Evolutionary conservation across 1,140 invertebrate species (phyloP), one percentile per base, ranked within the genome.

Genomic region (Solenopsis invicta): DNA sequence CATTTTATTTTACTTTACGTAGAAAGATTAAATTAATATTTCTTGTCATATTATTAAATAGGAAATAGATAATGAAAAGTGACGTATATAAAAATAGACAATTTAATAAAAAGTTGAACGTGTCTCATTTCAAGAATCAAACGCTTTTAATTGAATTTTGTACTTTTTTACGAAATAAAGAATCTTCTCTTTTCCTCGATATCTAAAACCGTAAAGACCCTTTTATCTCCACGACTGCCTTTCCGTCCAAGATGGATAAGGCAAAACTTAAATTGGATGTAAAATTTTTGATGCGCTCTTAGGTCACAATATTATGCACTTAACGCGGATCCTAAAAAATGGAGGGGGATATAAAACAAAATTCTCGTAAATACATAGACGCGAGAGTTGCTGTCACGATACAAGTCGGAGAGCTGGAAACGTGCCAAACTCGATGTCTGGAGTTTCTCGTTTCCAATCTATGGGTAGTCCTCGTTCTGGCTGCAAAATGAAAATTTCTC

Each of bases 371-470:
- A 86, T 84, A 84, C 71, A 45, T 84, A 87, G 86, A 80, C 64
- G 82, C 69, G 87, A 88, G 64, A 78, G 88, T 90, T 75, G 84
- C 50, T 87, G 85, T 87, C 88, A 85, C 59, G 75, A 52, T 52
- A 48, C 82, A 56, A 66, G 59, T 48, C 24, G 48, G 71, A 59
- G 66, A 75, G 85, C 78, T 90, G 89, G 89, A 90, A 74, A 66
- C 85, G 66, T 56, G 89, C 88, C 89, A 90, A 62, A 56, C n/a
- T 50, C 45, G 37, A 78, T 78, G 62, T 85, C 88, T 72, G 61
- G 85, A 89, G 88, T 90, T 89, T 89, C 89, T 64, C 85, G 89
- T 90, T 90, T 90, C 85, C 89, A 90, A 90, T 90, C 88, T 85
- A 87, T 87, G 78, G 88, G 87, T 90, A 90, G 85, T 89, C 78